phyloP scores from a whole-genome alignment of 2,797 vertebrate species.

The Pseudochromis fuscus region DNA sequence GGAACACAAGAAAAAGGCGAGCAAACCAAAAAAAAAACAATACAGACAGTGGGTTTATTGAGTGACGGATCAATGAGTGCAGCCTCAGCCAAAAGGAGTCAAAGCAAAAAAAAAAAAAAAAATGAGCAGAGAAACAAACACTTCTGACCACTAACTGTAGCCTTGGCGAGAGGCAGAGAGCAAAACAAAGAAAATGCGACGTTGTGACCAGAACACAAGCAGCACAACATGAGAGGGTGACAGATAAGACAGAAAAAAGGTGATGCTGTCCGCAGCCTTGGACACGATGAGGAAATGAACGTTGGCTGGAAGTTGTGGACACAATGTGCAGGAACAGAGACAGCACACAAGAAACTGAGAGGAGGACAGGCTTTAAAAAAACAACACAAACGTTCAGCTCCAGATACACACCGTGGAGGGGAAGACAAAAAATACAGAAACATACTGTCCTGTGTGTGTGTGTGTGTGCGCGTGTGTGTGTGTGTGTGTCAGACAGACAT shows the following conservation, averaged over 20 bases:
- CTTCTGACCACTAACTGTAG: slow-evolving; percentile 23
- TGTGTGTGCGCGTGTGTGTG: slow-evolving; percentile 8
- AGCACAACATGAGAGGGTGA: slow-evolving; percentile 24
- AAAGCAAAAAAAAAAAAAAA: slow-evolving; percentile 2
- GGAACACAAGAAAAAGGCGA: not conserved
- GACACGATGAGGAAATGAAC: slow-evolving; percentile 18
- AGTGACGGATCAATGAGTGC: slow-evolving; percentile 47
- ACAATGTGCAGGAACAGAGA: slow-evolving; percentile 10
- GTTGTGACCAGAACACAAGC: slow-evolving; percentile 8
- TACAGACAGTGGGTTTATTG: slow-evolving; percentile 28
- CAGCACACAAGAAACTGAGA: slow-evolving; percentile 6
- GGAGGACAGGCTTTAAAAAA: not conserved
- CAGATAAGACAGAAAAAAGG: slow-evolving; percentile 22
- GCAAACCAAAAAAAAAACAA: slow-evolving; percentile 6
- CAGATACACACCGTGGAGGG: not conserved
- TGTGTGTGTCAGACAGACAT: not conserved
- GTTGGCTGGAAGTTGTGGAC: slow-evolving; percentile 20
- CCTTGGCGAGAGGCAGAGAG: slow-evolving; percentile 7
- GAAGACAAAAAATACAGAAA: not conserved
- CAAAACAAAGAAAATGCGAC: slow-evolving; percentile 29
- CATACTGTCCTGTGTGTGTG: not conserved
- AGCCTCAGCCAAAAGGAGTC: slow-evolving; percentile 27
- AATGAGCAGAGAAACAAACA: slow-evolving; percentile 3
- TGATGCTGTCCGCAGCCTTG: slow-evolving; percentile 35
- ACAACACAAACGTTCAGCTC: too few species aligned